Percentiles rank a stretch among this genome's conserved stretches.
These are phyloP conservation scores for Channa maculata DNA, from an alignment of 2,113 vertebrate species.

Conservation along the genomic window DNA sequence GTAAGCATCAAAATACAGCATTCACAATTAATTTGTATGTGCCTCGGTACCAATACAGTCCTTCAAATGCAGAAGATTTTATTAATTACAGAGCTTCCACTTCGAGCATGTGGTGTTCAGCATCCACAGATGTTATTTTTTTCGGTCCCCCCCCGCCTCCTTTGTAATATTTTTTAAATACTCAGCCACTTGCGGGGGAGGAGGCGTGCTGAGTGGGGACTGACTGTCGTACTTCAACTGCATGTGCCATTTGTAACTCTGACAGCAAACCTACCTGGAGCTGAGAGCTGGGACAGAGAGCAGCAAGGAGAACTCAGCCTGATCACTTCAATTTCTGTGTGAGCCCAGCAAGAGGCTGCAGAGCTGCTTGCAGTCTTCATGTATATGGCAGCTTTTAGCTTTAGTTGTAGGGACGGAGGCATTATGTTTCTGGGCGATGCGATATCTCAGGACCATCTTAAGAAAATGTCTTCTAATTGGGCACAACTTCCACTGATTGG, in stretches of 20 bases:
- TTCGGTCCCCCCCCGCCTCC: neutral
- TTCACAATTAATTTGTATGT: neutral
- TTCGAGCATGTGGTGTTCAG: constrained; percentile 2
- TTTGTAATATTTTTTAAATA: constrained; percentile 60
- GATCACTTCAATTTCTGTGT: constrained; percentile 49
- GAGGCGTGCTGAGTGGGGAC: constrained; percentile 53
- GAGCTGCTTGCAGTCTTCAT: neutral
- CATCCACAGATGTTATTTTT: constrained; percentile 32
- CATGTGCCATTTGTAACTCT: constrained; percentile 68
- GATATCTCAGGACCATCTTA: too few species aligned
- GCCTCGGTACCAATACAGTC: neutral
- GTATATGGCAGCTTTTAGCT: too few species aligned
- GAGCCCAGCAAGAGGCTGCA: constrained; percentile 32
- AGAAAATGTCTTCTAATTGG: too few species aligned
- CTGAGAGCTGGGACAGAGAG: constrained; percentile 39
- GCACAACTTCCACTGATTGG: too few species aligned
- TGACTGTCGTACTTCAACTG: constrained; percentile 51
- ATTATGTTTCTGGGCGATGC: too few species aligned
- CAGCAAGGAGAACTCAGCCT: constrained; percentile 24
- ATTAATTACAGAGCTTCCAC: constrained; percentile 24
- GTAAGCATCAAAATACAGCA: neutral
- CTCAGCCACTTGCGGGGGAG: constrained; percentile 54
- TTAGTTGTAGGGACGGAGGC: too few species aligned
- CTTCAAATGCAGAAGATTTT: constrained; percentile 7
- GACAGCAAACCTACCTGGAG: constrained; percentile 64